Base-by-base conservation (phyloP, 2,113 vertebrate genomes). In the Erinaceus europaeus region DNA sequence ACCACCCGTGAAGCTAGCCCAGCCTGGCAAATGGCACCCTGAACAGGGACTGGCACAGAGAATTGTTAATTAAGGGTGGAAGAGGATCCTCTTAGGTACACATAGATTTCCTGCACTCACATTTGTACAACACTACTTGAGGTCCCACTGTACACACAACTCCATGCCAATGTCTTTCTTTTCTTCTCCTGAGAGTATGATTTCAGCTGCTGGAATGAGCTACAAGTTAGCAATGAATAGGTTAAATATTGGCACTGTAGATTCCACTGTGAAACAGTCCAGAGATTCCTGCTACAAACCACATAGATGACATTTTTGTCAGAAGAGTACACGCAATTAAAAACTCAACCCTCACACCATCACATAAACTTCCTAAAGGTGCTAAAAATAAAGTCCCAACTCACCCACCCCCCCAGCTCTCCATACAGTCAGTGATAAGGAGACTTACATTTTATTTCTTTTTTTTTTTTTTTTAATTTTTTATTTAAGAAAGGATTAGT, bases 241-340 rank as follows among this genome's bases (percentile, higher is more conserved):
- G 21, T 74, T 94, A 68, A 75, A 88, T 79, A 64, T 0, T 4
- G 79, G 93, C 92, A 86, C 90, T 80, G 0, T 50, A 90, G 81
- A 1, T 53, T 20, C 69, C 27, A 50, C n/a, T 2, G 65, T 93
- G 95, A 90, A 23, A 74, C 75, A 29, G 86, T 86, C 82, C 2
- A 88, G 91, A 94, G 95, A 94, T 83, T 89, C 84, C 50, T 93
- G 89, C 93, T 88, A 13, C 29, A 91, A 93, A 40, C 44, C 48
- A 94, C 59, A 90, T 95, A 93, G 72, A 88, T 46, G 84, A 88
- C 75, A 62, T 73, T 86, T 71, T 64, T 73, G 32, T 59, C 83
- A 83, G 20, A n/a, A 68, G 74, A 76, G 44, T 50, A 75, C 79
- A 72, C 50, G 18, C 36, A 74, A 87, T 83, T 59, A 80, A 88